Evolutionary conservation across 2,113 vertebrate genomes (phyloP).

Genomic region (Varanus salvator): DNA sequence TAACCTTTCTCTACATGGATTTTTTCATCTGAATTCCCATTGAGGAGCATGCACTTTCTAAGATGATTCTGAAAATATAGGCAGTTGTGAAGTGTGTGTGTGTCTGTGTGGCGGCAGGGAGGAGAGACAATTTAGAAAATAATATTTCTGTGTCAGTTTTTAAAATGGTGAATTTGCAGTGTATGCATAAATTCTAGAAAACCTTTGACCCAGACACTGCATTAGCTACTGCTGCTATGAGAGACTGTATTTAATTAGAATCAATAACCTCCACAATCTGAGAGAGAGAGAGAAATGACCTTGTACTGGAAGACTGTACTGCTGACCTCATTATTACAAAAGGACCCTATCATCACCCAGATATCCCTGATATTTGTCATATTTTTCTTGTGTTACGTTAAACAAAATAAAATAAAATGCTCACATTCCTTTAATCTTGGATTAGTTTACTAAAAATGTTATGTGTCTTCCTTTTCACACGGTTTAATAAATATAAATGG

Average conservation of each 20-base stretch:
- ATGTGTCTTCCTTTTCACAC: not conserved
- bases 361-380: not conserved
- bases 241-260: conserved; percentile 66
- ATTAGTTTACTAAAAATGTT: not conserved
- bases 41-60: not conserved
- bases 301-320: conserved; percentile 49
- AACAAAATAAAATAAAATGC: not conserved
- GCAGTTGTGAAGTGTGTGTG: not conserved
- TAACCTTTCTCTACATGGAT: not conserved
- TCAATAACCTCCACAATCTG: conserved; percentile 53
- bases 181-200: not conserved
- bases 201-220: conserved; percentile 34
- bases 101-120: no score
- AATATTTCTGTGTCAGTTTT: not conserved
- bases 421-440: not conserved
- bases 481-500: not conserved
- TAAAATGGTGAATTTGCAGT: conserved; percentile 26
- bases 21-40: not conserved
- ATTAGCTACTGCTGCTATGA: conserved; percentile 44
- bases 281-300: conserved; percentile 58
- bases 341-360: not conserved
- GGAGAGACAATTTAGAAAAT: not conserved
- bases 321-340: not conserved
- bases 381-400: not conserved
- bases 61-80: not conserved